These are phyloP conservation scores for Cotesia typhae DNA, from an alignment of 1,140 invertebrate genomes.

Conservation along the genomic window DNA sequence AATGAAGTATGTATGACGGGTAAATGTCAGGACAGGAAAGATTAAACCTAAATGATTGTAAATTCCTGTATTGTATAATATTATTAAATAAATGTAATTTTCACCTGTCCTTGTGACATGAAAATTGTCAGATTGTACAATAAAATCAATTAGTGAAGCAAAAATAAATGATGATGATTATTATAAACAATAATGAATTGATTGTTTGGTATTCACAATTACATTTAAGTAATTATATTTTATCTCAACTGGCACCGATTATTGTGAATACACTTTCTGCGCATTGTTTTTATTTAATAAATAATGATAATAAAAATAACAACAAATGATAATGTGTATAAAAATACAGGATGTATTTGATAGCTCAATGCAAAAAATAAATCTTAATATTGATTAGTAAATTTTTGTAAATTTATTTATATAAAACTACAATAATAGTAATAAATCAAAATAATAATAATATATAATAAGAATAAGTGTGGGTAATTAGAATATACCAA, in stretches of 20 bases:
- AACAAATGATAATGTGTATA: conserved; percentile 43
- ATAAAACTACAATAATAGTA: conserved; percentile 2
- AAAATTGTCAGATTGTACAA: background rate
- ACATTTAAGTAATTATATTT: background rate
- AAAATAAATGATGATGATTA: background rate
- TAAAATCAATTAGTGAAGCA: conserved; percentile 2
- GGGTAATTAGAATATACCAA: conserved; percentile 48
- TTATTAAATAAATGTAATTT: too few relatives aligned
- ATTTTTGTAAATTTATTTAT: conserved; percentile 46
- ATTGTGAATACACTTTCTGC: conserved; percentile 48
- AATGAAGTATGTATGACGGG: too few relatives aligned
- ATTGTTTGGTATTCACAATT: background rate
- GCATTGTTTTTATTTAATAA: too few relatives aligned
- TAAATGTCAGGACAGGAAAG: too few relatives aligned
- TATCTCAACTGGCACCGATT: conserved; percentile 1
- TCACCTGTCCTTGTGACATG: too few relatives aligned
- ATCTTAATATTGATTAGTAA: conserved; percentile 40
- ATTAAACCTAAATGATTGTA: too few relatives aligned
- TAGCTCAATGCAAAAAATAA: conserved; percentile 33
- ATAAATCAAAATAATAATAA: too few relatives aligned
- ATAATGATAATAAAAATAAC: background rate
- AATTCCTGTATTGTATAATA: too few relatives aligned
- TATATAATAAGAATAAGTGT: too few relatives aligned
- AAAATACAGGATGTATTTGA: conserved; percentile 55
- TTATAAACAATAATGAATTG: too few relatives aligned